Evolutionary conservation across 2,113 vertebrate genomes (phyloP), one percentile per base, ranked within the genome.

Genomic region (Microtus richardsoni): DNA sequence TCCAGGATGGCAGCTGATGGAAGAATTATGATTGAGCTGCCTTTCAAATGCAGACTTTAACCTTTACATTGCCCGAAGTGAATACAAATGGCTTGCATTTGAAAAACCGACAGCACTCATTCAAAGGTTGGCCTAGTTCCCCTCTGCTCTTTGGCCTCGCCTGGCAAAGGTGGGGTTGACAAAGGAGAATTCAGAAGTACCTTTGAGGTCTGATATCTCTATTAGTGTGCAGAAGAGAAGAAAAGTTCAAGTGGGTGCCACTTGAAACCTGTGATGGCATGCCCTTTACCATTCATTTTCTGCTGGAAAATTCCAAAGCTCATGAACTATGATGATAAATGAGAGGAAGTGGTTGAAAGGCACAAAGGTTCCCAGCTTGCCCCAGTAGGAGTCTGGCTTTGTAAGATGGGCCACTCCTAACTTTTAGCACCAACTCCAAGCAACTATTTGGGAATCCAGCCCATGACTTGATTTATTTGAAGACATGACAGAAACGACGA

Each of bases 11-110:
- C 47, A 44, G 13, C 26, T 39, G 44, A 33, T 41, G 70, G 85
- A 89, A 87, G 41, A 87, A 73, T 88, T 39, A 58, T 22, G 5
- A 84, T 19, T 89, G 30, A 80, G 64, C 41, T 62, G 66, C 58
- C 89, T 96, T 75, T 94, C 91, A 96, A 89, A 89, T 68, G 39
- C 30, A 85, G 74, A 96, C 17, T 86, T 87, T 94, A 94, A 96
- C 89, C 74, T 97, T 92, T 79, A 62, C 68, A 36, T 73, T 49
- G 17, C 22, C 19, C 62, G 8, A 70, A 75, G 16, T 85, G 91
- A 95, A 78, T 84, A 82, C 93, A 94, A 94, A 88, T 60, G 49
- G 49, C 90, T 92, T 41, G 26, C 26, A 77, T 93, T 97, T 95
- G 88, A 80, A 89, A 97, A 96, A 49, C 82, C 49, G 49, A 71